phyloP scores from a whole-genome alignment of 1,140 invertebrate genomes.

The Colletes gigas region DNA sequence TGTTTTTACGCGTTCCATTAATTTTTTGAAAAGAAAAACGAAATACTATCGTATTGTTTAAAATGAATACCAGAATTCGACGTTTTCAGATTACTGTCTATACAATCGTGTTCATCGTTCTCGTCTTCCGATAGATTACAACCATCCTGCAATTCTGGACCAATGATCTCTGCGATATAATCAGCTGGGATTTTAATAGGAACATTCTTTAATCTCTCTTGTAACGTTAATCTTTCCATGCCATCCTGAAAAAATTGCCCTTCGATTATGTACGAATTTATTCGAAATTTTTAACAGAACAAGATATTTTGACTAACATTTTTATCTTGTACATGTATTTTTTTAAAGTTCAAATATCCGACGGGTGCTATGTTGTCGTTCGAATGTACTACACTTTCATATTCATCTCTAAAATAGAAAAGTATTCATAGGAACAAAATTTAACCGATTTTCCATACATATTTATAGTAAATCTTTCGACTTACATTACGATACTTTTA shows the following conservation, averaged over 20 bases:
- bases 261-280: constrained; percentile 7
- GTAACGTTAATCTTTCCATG: constrained; percentile 75
- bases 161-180: constrained; percentile 83
- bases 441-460: neutral
- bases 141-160: constrained; percentile 79
- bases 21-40: neutral
- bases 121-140: constrained; percentile 81
- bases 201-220: constrained; percentile 79
- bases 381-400: constrained; percentile 93
- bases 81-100: constrained; percentile 72
- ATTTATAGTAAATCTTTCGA: constrained; percentile 65
- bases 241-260: constrained; percentile 68
- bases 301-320: constrained; percentile 76
- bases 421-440: constrained; percentile 8
- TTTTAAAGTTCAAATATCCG: constrained; percentile 94
- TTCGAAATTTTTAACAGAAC: neutral
- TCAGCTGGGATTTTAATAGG: constrained; percentile 83
- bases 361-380: constrained; percentile 96
- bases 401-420: constrained; percentile 88
- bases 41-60: neutral
- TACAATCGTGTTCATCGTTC: constrained; percentile 75
- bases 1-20: constrained; percentile 19
- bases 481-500: constrained; percentile 94
- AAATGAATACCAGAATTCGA: constrained; percentile 72
- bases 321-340: constrained; percentile 89